These are phyloP conservation scores for Geotrypetes seraphini DNA, from an alignment of 2,797 vertebrate species.

Conservation along the genomic window DNA sequence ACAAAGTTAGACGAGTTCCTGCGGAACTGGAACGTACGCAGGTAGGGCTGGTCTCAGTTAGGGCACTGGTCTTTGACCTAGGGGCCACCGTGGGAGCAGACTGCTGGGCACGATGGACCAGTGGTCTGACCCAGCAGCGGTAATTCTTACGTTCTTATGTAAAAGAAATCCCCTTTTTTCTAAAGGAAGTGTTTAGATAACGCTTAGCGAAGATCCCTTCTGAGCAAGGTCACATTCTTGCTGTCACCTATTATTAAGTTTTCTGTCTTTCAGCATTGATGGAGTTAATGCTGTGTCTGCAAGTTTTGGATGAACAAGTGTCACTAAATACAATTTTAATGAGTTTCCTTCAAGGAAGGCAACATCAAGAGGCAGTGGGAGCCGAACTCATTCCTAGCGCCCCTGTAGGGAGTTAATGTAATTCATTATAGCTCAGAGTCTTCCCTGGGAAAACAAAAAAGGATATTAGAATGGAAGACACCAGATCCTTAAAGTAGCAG, in stretches of 20 bases:
- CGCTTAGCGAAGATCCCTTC: conserved; percentile 4
- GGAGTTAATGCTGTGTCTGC: not conserved
- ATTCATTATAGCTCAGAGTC: not conserved
- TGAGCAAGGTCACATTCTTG: not conserved
- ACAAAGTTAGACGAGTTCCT: too few relatives aligned
- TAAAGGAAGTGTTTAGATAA: not conserved
- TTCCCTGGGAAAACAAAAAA: not conserved
- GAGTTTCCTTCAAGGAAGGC: not conserved
- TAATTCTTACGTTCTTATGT: too few relatives aligned
- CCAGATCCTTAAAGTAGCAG: not conserved
- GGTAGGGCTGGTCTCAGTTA: too few relatives aligned
- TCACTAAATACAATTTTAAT: not conserved
- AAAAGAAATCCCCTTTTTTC: too few relatives aligned
- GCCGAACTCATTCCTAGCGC: conserved; percentile 4
- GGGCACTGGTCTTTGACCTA: too few relatives aligned
- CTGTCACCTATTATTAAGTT: not conserved
- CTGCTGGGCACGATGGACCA: too few relatives aligned
- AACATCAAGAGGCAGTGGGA: not conserved
- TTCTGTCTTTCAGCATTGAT: not conserved
- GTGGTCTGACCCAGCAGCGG: too few relatives aligned
- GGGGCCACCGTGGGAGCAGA: too few relatives aligned
- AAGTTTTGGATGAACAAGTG: not conserved
- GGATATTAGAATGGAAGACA: not conserved
- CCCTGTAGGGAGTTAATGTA: not conserved
- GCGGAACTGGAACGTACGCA: too few relatives aligned